These are phyloP conservation scores for Mesaphorura yosii DNA, from an alignment of 1,140 invertebrate species.

Conservation along the genomic window DNA sequence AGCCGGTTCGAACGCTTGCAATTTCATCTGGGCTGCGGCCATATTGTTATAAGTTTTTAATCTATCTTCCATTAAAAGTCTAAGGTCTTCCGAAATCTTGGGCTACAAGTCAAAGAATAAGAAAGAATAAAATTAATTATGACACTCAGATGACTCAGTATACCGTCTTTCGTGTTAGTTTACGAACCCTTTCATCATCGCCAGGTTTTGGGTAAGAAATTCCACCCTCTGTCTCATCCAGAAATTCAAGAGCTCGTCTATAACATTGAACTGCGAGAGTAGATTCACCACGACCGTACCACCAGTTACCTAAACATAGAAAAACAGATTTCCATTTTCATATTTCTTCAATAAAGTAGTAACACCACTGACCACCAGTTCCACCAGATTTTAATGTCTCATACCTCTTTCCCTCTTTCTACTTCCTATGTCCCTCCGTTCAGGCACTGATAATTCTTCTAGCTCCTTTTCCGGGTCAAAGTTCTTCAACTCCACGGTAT, in stretches of 20 bases:
- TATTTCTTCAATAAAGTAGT: too few species aligned
- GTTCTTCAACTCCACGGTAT: slow-evolving; percentile 56
- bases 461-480: slow-evolving; percentile 50
- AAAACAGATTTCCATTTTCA: too few species aligned
- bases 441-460: slow-evolving; percentile 44
- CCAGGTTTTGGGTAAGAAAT: slow-evolving; percentile 33
- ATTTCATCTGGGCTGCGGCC: slow-evolving; percentile 76
- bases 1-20: slow-evolving; percentile 66
- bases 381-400: too few species aligned
- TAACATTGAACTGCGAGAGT: slow-evolving; percentile 71
- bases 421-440: slow-evolving; percentile 55
- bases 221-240: slow-evolving; percentile 55
- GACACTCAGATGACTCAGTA: not conserved
- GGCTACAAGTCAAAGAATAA: not conserved
- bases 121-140: not conserved
- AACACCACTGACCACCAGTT: too few species aligned
- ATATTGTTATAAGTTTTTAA: slow-evolving; percentile 79
- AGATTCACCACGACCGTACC: slow-evolving; percentile 65
- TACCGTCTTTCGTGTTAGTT: not conserved
- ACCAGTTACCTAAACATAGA: too few species aligned
- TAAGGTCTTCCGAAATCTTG: slow-evolving; percentile 31
- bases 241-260: slow-evolving; percentile 63
- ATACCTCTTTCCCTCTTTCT: slow-evolving; percentile 65
- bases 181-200: slow-evolving; percentile 9
- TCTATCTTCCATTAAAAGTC: slow-evolving; percentile 55